Evolutionary conservation across 2,888 invertebrate species (phyloP).

Genomic region (Platycnemis pennipes): DNA sequence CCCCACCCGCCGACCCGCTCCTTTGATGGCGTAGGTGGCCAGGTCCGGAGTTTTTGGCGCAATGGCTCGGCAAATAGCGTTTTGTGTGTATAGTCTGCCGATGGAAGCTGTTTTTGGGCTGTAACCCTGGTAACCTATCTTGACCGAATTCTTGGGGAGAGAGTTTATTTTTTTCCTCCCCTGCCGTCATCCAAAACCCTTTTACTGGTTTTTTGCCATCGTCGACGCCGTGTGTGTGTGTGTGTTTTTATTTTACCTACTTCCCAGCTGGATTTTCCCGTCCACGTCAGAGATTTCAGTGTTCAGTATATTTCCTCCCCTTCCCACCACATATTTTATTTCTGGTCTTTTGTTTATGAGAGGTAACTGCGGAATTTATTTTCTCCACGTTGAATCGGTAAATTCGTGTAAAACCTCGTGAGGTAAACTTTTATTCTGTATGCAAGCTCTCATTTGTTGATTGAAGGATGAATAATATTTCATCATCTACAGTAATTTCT

Average conservation of each 20-base stretch:
- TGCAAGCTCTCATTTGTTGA: too few relatives aligned
- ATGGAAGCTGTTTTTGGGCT: not conserved
- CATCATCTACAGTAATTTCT: too few relatives aligned
- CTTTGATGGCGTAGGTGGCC: not conserved
- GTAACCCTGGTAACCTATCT: conserved; percentile 11
- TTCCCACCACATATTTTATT: not conserved
- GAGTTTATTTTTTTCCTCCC: too few relatives aligned
- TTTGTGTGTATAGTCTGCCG: not conserved
- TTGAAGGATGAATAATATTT: too few relatives aligned
- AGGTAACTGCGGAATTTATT: not conserved
- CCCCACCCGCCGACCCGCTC: not conserved
- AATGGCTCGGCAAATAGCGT: conserved; percentile 10
- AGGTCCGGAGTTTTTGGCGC: not conserved
- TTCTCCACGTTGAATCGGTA: too few relatives aligned
- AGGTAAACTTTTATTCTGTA: too few relatives aligned
- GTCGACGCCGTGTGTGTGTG: not conserved
- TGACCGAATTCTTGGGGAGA: not conserved
- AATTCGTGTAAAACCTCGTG: too few relatives aligned
- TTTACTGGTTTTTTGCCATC: not conserved
- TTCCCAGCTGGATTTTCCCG: not conserved
- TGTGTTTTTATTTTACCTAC: not conserved
- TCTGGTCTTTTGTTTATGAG: not conserved
- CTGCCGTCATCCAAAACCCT: not conserved
- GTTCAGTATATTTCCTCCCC: not conserved
- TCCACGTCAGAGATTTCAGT: not conserved